Conservation (phyloP, 2,888 invertebrate genomes). For the Torymus texanus region DNA sequence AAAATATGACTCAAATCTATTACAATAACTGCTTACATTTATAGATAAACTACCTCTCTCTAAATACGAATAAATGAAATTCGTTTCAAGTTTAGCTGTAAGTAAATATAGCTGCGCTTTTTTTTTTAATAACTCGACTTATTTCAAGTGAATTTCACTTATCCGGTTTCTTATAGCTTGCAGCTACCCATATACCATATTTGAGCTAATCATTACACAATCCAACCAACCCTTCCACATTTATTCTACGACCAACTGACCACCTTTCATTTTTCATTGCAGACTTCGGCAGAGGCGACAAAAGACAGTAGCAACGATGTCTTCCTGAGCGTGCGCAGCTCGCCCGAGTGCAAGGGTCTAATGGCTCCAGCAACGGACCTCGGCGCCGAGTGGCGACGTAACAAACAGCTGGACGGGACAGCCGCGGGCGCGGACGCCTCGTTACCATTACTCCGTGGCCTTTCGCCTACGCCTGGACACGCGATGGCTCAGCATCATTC, state of each 20-base stretch:
- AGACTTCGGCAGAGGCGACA: constrained; percentile 57
- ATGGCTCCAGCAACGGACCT: constrained; percentile 73
- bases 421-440: constrained; percentile 74
- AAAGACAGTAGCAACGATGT: constrained; percentile 69
- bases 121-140: too few species aligned
- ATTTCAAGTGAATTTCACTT: too few species aligned
- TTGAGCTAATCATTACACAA: background rate
- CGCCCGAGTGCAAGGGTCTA: constrained; percentile 70
- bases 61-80: too few species aligned
- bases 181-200: too few species aligned
- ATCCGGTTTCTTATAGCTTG: too few species aligned
- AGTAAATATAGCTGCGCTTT: too few species aligned
- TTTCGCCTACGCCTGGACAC: constrained; percentile 70
- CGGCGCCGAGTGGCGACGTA: constrained; percentile 72
- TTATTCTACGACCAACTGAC: constrained; percentile 57
- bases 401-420: constrained; percentile 55
- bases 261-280: constrained; percentile 53
- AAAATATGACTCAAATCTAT: too few species aligned
- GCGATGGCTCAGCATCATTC: constrained; percentile 53
- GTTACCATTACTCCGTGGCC: constrained; percentile 78
- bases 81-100: too few species aligned
- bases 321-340: constrained; percentile 70
- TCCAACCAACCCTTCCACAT: background rate
- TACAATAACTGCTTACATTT: too few species aligned
- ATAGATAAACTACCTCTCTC: too few species aligned